These are phyloP conservation scores for Picus viridis DNA, from an alignment of 2,797 vertebrate genomes.

Conservation along the genomic window DNA sequence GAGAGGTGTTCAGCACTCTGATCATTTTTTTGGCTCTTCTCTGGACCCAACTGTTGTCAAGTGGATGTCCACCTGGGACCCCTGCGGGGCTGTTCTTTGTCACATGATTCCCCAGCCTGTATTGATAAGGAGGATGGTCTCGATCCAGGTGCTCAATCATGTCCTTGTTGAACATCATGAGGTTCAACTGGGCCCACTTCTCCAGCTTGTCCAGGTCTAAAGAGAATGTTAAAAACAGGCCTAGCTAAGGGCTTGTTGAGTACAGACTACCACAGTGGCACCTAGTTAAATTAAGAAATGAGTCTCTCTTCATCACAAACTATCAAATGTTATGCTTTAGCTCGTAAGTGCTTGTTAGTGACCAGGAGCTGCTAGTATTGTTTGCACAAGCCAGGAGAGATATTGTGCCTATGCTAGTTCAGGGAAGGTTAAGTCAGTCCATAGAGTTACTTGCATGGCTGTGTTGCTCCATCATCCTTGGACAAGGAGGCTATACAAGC, in stretches of 20 bases:
- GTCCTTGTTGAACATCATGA: too few species aligned
- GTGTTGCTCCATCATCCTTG: not conserved
- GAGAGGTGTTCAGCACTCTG: too few species aligned
- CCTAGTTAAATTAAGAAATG: not conserved
- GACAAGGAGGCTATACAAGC: fast-evolving
- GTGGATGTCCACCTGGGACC: too few species aligned
- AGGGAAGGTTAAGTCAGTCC: not conserved
- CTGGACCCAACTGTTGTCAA: too few species aligned
- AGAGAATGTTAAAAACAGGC: not conserved
- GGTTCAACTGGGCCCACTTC: too few species aligned
- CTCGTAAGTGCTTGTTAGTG: not conserved
- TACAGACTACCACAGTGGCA: not conserved
- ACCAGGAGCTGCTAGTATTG: not conserved
- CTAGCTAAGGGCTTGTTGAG: not conserved
- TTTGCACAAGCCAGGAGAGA: not conserved
- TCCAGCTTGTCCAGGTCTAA: not conserved
- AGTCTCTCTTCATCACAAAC: not conserved
- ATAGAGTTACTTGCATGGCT: not conserved
- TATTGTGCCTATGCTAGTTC: not conserved
- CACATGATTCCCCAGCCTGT: too few species aligned
- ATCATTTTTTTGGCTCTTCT: too few species aligned
- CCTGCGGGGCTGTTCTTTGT: too few species aligned
- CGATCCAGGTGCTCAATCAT: too few species aligned
- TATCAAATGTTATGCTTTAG: not conserved
- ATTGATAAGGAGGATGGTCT: too few species aligned